Base-by-base conservation (phyloP, 2,888 invertebrate species). In the Incurvaria masculella region DNA sequence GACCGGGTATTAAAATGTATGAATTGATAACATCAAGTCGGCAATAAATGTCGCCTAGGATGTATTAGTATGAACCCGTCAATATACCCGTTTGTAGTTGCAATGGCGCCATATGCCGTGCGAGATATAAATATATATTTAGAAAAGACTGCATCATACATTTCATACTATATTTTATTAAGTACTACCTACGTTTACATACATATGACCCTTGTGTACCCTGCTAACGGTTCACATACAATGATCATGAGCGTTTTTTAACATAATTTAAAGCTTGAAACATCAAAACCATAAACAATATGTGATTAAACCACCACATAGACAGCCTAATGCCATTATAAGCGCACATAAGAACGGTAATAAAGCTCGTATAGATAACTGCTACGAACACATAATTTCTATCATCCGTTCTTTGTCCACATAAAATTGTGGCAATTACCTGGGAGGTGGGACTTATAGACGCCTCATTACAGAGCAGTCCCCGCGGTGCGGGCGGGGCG, bases 1-100 rank as follows among this genome's bases (percentile, higher is more conserved):
- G n/a, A n/a, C n/a, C n/a, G 23, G 10, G 10, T 58, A 64, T 66
- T 62, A 64, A 64, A 65, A 65, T 65, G 63, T 66, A 65, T 64
- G 59, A 59, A 56, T 58, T 61, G 61, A 67, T 68, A 63, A 65
- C 59, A 58, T 61, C 60, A 59, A 53, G 45, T 47, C 45, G 52
- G 53, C 55, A 56, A 60, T 65, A 63, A 66, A 66, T 61, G 66
- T 64, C 64, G 54, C 58, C 57, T 58, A 59, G 58, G 61, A 65
- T 60, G 59, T 64, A 64, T 64, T 60, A 67, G 59, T 55, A 50
- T 33, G 14, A 33, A 38, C 38, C 53, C 50, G 40, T 17, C 44
- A 44, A 47, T 44, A 41, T 38, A 43, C 18, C 10, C 41, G 39
- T 21, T 46, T 46, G 23, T n/a, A 26, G 17, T n/a, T 8, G 17